Conservation (phyloP, 37 sponge, comb jelly and placozoan species). For the Eunapius fragilis region DNA sequence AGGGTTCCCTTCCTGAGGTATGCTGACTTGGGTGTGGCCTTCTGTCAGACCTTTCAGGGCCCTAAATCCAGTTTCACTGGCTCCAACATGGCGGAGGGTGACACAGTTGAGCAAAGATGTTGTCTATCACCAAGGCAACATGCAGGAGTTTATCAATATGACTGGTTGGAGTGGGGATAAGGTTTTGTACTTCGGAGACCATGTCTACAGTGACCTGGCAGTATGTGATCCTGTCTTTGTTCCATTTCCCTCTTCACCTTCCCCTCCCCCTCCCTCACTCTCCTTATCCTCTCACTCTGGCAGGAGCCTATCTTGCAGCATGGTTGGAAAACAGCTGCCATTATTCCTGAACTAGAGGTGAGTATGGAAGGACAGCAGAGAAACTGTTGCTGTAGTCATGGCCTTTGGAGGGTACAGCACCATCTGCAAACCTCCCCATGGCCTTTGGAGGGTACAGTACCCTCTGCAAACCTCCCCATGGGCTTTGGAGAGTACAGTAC, state of each 20-base stretch:
- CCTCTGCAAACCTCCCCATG: too few relatives aligned
- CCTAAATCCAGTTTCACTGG: slow-evolving; percentile 26
- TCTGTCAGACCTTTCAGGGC: slow-evolving; percentile 76
- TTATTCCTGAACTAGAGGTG: slow-evolving; percentile 92
- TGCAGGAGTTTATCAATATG: slow-evolving; percentile 74
- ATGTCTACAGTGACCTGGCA: slow-evolving; percentile 94
- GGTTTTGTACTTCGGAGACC: slow-evolving; percentile 98
- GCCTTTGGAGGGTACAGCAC: too few relatives aligned
- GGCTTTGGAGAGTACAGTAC: too few relatives aligned
- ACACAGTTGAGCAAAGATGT: slow-evolving; percentile 40
- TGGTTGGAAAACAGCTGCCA: slow-evolving; percentile 94
- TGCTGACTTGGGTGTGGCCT: too few relatives aligned
- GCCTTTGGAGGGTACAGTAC: too few relatives aligned
- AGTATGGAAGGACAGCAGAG: background rate
- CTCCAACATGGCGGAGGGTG: slow-evolving; percentile 71
- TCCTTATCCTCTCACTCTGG: background rate
- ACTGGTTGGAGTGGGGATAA: slow-evolving; percentile 79
- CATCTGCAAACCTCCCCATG: too few relatives aligned
- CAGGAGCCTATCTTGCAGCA: slow-evolving; percentile 85
- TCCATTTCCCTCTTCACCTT: background rate
- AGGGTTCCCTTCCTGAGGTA: too few relatives aligned
- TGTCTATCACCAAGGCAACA: slow-evolving; percentile 88
- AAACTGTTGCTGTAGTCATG: too few relatives aligned
- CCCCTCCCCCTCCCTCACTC: background rate
- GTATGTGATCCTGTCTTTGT: slow-evolving; percentile 51